Percentiles rank a stretch among this genome's conserved stretches.
Conservation (phyloP, 2,888 invertebrate species). For the Agrypnus murinus region DNA sequence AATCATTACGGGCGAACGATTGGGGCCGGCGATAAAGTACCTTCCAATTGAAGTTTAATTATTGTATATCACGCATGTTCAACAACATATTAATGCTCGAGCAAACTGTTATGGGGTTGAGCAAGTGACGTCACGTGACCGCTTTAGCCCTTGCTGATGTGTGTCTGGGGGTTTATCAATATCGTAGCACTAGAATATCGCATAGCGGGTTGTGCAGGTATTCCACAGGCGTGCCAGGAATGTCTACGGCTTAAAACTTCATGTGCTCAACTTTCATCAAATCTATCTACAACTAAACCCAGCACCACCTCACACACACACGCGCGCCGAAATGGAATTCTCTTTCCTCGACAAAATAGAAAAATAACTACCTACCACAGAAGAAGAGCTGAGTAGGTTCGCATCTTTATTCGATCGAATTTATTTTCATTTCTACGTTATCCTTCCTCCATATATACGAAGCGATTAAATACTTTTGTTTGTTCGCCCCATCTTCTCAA, state of each 20-base stretch:
- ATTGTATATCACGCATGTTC: conserved; percentile 51
- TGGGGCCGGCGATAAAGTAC: conserved; percentile 44
- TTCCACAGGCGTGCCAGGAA: conserved; percentile 49
- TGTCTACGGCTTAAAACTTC: conserved; percentile 43
- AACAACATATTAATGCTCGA: conserved; percentile 48
- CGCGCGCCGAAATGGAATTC: conserved; percentile 33
- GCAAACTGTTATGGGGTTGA: conserved; percentile 30
- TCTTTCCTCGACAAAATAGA: conserved; percentile 24
- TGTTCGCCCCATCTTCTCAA: conserved; percentile 29
- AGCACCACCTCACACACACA: conserved; percentile 22
- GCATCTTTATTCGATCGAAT: conserved; percentile 32
- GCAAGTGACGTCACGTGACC: conserved; percentile 44
- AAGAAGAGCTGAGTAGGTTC: neutral
- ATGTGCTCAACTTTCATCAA: conserved; percentile 39
- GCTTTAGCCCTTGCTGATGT: conserved; percentile 38
- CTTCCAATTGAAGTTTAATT: conserved; percentile 51
- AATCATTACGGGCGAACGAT: conserved; percentile 47
- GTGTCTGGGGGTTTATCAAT: conserved; percentile 53
- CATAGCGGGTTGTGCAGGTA: conserved; percentile 44
- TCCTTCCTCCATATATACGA: conserved; percentile 26
- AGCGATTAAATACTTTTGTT: conserved; percentile 41
- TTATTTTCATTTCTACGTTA: conserved; percentile 35
- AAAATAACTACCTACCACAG: conserved; percentile 35
- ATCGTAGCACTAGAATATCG: conserved; percentile 47
- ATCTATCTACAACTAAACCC: conserved; percentile 41